phyloP scores from a whole-genome alignment of 2,888 invertebrate genomes.

The Mechanitis messenoides region DNA sequence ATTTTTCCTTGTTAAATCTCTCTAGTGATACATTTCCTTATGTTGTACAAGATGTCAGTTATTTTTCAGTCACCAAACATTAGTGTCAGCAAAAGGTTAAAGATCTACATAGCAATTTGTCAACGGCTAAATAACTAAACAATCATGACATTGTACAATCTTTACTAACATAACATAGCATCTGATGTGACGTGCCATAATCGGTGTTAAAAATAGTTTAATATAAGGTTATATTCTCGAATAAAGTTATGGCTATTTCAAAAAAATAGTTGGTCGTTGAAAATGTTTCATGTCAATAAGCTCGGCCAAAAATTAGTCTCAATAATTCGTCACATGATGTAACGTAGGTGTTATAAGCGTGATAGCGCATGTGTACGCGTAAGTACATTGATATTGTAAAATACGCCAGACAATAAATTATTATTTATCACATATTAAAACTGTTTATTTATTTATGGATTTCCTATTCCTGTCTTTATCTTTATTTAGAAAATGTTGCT shows the following conservation, averaged over 20 bases:
- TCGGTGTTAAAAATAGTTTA: conserved; percentile 50
- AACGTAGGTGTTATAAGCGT: conserved; percentile 26
- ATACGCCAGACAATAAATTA: conserved; percentile 78
- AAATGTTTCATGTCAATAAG: conserved; percentile 16
- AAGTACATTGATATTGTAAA: conserved; percentile 74
- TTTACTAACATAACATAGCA: conserved; percentile 40
- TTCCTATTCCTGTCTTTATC: neutral
- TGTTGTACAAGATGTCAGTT: neutral
- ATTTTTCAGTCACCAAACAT: neutral
- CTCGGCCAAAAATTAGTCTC: conserved; percentile 23
- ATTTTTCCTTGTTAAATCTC: neutral
- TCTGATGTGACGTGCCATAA: conserved; percentile 73
- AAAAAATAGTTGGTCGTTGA: conserved; percentile 15
- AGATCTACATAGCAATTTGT: conserved; percentile 22
- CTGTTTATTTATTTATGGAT: conserved; percentile 31
- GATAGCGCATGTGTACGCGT: conserved; percentile 43
- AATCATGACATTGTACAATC: conserved; percentile 53
- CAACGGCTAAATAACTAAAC: conserved; percentile 43
- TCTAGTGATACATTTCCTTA: neutral
- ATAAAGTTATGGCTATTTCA: conserved; percentile 39
- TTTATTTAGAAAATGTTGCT: neutral
- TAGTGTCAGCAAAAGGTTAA: too few relatives aligned
- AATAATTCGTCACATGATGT: conserved; percentile 23
- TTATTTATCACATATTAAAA: conserved; percentile 75
- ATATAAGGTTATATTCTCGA: conserved; percentile 46